A percentile compares a stretch with the other conserved stretches of the same genome.
phyloP scores from a whole-genome alignment of 2,797 vertebrate species.

The Onychomys torridus region DNA sequence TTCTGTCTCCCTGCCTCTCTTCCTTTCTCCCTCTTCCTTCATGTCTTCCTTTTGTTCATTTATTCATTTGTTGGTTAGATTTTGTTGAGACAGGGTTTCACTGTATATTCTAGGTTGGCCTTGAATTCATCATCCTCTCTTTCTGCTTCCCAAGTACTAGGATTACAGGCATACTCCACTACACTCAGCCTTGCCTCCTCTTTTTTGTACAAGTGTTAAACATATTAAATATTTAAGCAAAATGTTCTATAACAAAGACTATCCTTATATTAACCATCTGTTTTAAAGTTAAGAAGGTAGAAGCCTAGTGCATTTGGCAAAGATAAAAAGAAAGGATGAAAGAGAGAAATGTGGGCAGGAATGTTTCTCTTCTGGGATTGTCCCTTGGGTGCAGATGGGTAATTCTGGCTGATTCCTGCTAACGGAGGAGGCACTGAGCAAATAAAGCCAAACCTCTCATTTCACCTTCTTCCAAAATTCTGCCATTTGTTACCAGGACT shows the following conservation, averaged over 20 bases:
- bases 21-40: too few species aligned
- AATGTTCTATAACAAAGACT: slow-evolving; percentile 50
- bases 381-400: background rate
- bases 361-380: background rate
- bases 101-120: background rate
- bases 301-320: slow-evolving; percentile 12
- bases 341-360: background rate
- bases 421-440: background rate
- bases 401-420: slow-evolving; percentile 25
- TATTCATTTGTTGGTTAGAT: background rate
- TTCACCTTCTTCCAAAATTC: slow-evolving; percentile 24
- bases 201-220: slow-evolving; percentile 52
- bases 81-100: background rate
- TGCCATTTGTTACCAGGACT: background rate
- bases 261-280: slow-evolving; percentile 41
- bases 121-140: background rate
- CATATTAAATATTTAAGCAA: slow-evolving; percentile 73
- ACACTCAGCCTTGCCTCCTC: background rate
- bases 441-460: background rate
- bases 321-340: slow-evolving; percentile 40
- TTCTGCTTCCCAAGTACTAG: background rate
- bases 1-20: background rate
- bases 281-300: slow-evolving; percentile 66
- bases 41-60: background rate
- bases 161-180: background rate